Percentiles rank a stretch among this genome's conserved stretches.
phyloP scores from a whole-genome alignment of 2,888 invertebrate species.

The Polylopha cassiicola region DNA sequence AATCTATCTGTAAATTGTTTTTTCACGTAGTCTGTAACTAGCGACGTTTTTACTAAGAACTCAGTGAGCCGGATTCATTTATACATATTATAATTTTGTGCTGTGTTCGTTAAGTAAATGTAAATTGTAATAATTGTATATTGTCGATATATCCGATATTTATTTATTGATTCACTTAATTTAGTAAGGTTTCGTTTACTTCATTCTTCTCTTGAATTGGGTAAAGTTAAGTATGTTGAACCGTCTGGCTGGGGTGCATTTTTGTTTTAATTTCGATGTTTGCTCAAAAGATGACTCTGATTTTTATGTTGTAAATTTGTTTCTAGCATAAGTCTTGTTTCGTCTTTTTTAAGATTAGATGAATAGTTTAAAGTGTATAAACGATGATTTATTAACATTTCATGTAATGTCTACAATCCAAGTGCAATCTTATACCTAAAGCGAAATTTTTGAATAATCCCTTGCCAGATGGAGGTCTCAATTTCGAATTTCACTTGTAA shows the following conservation, averaged over 20 bases:
- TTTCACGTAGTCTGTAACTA: conserved; percentile 68
- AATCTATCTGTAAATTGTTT: conserved; percentile 73
- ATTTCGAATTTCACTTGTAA: conserved; percentile 52
- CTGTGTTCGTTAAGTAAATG: conserved; percentile 75
- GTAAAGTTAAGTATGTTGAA: conserved; percentile 42
- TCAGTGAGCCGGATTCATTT: conserved; percentile 64
- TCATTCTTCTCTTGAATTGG: conserved; percentile 48
- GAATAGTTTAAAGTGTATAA: conserved; percentile 22
- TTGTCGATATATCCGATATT: conserved; percentile 72
- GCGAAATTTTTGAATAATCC: conserved; percentile 33
- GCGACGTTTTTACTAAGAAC: conserved; percentile 61
- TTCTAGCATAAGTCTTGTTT: conserved; percentile 53
- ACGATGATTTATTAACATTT: conserved; percentile 15
- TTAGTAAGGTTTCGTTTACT: conserved; percentile 56
- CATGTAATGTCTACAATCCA: conserved; percentile 11
- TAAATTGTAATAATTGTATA: conserved; percentile 76
- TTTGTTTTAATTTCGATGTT: conserved; percentile 49
- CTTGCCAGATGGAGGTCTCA: conserved; percentile 62
- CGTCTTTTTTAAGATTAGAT: conserved; percentile 33
- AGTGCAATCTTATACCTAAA: conserved; percentile 24
- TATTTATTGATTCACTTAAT: conserved; percentile 73
- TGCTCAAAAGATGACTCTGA: conserved; percentile 59
- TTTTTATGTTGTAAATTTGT: conserved; percentile 61
- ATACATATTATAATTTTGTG: conserved; percentile 64
- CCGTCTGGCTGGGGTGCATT: conserved; percentile 71